Evolutionary conservation across 2,113 vertebrate genomes (phyloP), one percentile per base, ranked within the genome.

Genomic region (Charina bottae): DNA sequence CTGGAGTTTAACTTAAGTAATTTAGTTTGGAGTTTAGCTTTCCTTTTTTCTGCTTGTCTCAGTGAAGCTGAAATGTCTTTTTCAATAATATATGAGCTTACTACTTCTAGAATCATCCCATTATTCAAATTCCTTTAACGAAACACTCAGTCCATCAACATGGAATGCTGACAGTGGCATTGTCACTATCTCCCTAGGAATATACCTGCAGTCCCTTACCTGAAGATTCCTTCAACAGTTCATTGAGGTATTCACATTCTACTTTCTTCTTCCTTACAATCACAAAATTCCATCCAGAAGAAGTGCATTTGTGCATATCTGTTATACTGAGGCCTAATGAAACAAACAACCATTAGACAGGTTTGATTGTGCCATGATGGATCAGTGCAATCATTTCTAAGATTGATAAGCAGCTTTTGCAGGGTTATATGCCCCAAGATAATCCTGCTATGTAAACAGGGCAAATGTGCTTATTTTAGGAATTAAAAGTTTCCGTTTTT

Each of bases 161-260:
- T 24, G 58, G 26, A 33, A 26, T 23, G 19, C 9, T 37, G 19
- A 56, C 83, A 84, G 19, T 90, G 42, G 21, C 23, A 58, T 28
- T 17, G 23, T n/a, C 15, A 55, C 3, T 49, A 5, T 53, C 17
- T 89, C 11, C 42, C 49, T 15, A 24, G 55, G 37, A 60, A 78
- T 21, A 42, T 53, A 84, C 24, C 46, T 21, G 6, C 4, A 83
- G 17, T 87, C 37, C 56, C 49, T 96, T 95, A 98, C 98, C 98
- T 96, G 96, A 93, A 90, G 93, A 94, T 0, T 0, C 19, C 78
- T 26, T 93, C 17, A 97, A 92, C 9, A 95, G 13, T 0, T 97
- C 86, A 60, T 95, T 21, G 26, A 98, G 87, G 37, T 93, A 90
- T 58, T 96, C 90, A 89, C 98, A 98, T 60, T 95, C 11, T 0